A percentile compares a stretch with the other conserved stretches of the same genome.
Conservation (phyloP, 2,797 vertebrate species). For the Xenopus petersii region DNA sequence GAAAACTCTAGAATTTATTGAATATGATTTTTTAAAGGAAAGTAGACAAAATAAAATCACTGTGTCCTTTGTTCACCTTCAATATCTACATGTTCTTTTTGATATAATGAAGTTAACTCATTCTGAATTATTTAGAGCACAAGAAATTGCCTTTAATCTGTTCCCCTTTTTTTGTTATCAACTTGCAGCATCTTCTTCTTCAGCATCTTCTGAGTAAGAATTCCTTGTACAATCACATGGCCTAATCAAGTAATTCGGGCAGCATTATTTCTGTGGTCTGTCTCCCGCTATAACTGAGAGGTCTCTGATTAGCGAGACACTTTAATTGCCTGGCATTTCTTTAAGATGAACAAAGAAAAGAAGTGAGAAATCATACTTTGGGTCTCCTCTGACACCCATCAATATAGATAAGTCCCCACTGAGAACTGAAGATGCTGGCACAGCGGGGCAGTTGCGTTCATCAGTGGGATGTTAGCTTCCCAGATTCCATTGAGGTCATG, state of each 20-base stretch:
- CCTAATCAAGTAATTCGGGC: conserved; percentile 12
- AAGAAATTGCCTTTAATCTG: too few species aligned
- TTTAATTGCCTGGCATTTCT: background rate
- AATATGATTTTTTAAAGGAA: too few species aligned
- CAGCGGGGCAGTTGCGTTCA: conserved; percentile 3
- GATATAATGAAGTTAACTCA: too few species aligned
- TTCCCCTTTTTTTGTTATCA: too few species aligned
- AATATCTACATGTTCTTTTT: too few species aligned
- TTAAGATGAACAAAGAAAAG: background rate
- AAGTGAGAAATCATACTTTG: background rate
- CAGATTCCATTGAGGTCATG: too few species aligned
- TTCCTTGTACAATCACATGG: conserved; percentile 8
- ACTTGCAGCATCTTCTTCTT: background rate
- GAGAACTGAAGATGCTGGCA: background rate
- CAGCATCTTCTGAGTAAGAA: background rate
- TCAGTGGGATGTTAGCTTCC: background rate
- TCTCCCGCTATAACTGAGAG: background rate
- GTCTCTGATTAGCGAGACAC: conserved; percentile 7
- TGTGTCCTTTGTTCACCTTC: too few species aligned
- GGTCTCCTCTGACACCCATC: background rate
- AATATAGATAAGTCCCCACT: background rate
- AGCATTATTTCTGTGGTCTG: conserved; percentile 13
- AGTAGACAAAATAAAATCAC: too few species aligned
- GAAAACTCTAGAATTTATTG: too few species aligned
- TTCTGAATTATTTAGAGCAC: too few species aligned